A percentile compares a stretch with the other conserved stretches of the same genome.
Evolutionary conservation across 1,140 invertebrate genomes (phyloP).

Genomic region (Papilio xuthus): DNA sequence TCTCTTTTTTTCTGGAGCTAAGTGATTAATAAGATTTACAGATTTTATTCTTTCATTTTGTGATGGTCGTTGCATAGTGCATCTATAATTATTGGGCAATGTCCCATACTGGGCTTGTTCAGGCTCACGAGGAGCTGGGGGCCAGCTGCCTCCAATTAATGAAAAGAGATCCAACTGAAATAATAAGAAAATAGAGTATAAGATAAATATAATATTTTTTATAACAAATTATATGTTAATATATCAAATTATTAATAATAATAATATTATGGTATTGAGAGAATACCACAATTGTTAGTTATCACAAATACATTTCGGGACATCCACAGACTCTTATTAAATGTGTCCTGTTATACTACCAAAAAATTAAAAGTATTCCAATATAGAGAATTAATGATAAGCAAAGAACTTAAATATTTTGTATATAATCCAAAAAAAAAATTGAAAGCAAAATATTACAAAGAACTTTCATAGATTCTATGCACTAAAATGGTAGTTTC

Average conservation of each 20-base stretch:
- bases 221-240: too few relatives aligned
- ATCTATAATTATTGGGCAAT: slow-evolving; percentile 52
- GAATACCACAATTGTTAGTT: neutral
- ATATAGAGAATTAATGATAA: neutral
- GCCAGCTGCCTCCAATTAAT: slow-evolving; percentile 75
- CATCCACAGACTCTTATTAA: neutral
- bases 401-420: neutral
- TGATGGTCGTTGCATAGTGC: slow-evolving; percentile 67
- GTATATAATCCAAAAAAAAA: neutral
- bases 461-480: neutral
- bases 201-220: too few relatives aligned
- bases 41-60: slow-evolving; percentile 70
- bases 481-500: neutral
- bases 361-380: neutral
- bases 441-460: neutral
- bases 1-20: slow-evolving; percentile 64
- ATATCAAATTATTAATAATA: neutral
- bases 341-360: neutral
- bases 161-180: slow-evolving; percentile 72
- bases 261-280: neutral
- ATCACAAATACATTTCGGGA: neutral
- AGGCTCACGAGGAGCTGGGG: slow-evolving; percentile 69
- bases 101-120: slow-evolving; percentile 70
- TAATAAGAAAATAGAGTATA: slow-evolving; percentile 16
- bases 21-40: slow-evolving; percentile 69